A percentile compares a stretch with the other conserved stretches of the same genome.
These are phyloP conservation scores for Aspidapion aeneum DNA, from an alignment of 2,888 invertebrate genomes.

Conservation along the genomic window DNA sequence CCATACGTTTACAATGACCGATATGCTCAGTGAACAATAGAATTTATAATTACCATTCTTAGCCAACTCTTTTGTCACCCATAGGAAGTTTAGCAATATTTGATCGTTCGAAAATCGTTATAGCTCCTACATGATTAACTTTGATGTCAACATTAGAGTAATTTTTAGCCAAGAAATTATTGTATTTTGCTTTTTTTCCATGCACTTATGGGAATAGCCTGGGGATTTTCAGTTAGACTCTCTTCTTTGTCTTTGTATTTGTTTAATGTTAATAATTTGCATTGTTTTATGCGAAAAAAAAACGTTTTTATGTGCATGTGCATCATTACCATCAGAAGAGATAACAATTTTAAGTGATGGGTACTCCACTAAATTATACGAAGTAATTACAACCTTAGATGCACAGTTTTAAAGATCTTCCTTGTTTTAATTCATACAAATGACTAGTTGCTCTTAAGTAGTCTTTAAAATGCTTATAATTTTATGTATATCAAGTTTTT, in stretches of 20 bases:
- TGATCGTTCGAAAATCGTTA: neutral
- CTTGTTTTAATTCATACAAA: neutral
- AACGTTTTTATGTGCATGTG: neutral
- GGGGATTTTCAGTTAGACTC: neutral
- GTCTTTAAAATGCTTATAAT: neutral
- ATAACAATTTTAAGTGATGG: neutral
- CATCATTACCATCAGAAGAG: neutral
- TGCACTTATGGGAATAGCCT: neutral
- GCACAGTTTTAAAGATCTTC: neutral
- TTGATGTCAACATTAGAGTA: neutral
- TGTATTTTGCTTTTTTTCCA: too few species aligned
- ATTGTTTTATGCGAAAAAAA: neutral
- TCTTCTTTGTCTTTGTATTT: neutral
- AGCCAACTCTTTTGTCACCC: neutral
- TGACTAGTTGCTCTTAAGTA: neutral
- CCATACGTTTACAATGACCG: slow-evolving; percentile 19
- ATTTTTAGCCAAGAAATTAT: too few species aligned
- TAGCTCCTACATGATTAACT: neutral
- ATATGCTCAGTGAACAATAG: slow-evolving; percentile 18
- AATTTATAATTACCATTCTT: slow-evolving; percentile 14
- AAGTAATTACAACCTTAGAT: neutral
- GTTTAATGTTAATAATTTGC: neutral
- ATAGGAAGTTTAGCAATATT: neutral
- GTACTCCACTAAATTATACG: neutral
- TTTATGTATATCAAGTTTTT: neutral